Conservation (phyloP, 1,140 invertebrate genomes). For the Myzus persicae region DNA sequence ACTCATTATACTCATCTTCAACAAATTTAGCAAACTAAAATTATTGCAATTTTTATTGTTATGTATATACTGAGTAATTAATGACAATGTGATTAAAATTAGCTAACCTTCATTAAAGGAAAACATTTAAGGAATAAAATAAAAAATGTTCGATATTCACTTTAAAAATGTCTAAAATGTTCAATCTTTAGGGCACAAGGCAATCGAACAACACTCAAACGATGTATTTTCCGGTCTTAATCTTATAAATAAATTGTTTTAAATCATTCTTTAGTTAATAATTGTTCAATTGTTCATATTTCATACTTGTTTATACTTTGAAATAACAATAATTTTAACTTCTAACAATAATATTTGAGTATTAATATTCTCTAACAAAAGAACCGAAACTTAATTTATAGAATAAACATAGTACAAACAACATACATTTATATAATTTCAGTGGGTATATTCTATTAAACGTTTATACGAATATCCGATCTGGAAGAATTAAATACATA, state of each 20-base stretch:
- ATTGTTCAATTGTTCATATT: neutral
- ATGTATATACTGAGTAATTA: no score
- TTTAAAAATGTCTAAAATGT: no score
- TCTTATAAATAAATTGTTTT: neutral
- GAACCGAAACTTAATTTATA: neutral
- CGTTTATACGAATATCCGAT: no score
- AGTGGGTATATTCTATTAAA: no score
- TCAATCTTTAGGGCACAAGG: neutral
- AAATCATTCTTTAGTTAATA: neutral
- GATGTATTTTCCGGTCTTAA: neutral
- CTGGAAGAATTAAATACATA: neutral
- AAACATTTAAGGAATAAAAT: no score
- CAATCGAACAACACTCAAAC: neutral
- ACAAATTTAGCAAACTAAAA: no score
- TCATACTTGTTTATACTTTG: neutral
- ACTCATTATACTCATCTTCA: no score
- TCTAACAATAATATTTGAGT: neutral
- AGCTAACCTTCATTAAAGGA: no score
- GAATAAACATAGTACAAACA: neutral
- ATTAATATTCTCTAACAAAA: neutral
- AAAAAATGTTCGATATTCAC: no score
- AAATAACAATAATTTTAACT: neutral
- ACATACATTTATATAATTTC: neutral
- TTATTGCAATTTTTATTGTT: no score
- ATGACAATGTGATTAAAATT: no score